Conservation (phyloP, 1,140 invertebrate genomes). For the Coptotermes formosanus region DNA sequence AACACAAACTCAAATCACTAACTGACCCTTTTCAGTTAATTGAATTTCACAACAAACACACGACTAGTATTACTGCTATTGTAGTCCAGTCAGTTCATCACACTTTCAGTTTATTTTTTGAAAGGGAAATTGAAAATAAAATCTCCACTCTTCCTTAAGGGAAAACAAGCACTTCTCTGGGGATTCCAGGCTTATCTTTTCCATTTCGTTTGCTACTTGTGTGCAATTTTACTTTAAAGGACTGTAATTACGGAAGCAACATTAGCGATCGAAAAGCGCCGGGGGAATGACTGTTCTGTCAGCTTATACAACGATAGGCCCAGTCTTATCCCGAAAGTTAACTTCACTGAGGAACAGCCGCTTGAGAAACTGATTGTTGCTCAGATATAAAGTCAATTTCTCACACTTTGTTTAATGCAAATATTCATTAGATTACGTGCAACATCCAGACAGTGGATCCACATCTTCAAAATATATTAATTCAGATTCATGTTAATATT, state of each 20-base stretch:
- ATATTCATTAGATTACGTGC: too few species aligned
- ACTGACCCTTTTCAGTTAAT: conserved; percentile 16
- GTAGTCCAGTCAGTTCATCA: not conserved
- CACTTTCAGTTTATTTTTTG: not conserved
- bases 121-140: not conserved
- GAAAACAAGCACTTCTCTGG: not conserved
- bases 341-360: too few species aligned
- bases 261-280: not conserved
- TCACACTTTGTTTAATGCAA: too few species aligned
- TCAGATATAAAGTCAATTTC: too few species aligned
- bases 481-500: too few species aligned
- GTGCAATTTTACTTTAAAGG: conserved; percentile 16
- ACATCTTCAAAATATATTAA: too few species aligned
- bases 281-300: not conserved
- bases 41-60: not conserved
- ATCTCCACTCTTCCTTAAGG: not conserved
- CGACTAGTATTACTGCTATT: not conserved
- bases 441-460: too few species aligned
- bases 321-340: not conserved
- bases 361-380: too few species aligned
- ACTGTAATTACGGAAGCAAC: not conserved
- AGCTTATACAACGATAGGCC: not conserved
- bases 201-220: not conserved
- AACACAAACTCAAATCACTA: conserved; percentile 11
- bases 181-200: not conserved